These are phyloP conservation scores for Kryptopterus vitreolus DNA, from an alignment of 2,797 vertebrate genomes.

Conservation along the genomic window DNA sequence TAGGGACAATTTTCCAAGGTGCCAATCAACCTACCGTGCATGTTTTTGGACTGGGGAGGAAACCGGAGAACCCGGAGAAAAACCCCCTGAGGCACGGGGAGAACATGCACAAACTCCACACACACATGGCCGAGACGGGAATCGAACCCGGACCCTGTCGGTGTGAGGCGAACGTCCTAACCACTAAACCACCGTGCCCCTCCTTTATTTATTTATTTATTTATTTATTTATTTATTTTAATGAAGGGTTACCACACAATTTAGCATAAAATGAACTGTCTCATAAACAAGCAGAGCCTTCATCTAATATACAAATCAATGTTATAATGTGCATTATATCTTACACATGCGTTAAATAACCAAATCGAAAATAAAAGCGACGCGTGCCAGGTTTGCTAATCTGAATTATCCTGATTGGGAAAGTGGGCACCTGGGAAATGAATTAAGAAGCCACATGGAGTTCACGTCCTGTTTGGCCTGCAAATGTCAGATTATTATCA, in stretches of 20 bases:
- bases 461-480: not conserved
- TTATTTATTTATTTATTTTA: conserved; percentile 10
- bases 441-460: not conserved
- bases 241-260: conserved; percentile 38
- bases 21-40: no score
- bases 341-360: not conserved
- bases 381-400: not conserved
- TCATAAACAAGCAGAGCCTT: not conserved
- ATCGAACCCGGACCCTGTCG: no score
- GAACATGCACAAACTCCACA: no score
- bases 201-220: not conserved
- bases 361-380: not conserved
- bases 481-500: not conserved
- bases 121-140: conserved; percentile 27
- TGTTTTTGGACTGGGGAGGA: no score
- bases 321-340: not conserved
- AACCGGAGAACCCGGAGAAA: no score
- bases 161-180: no score
- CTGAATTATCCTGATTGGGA: no score
- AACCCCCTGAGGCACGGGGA: no score
- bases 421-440: not conserved
- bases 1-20: no score
- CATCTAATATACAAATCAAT: not conserved
- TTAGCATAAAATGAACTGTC: not conserved
- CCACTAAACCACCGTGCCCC: no score